Evolutionary conservation across 2,888 invertebrate genomes (phyloP).

Genomic region (Melinaea menophilus): DNA sequence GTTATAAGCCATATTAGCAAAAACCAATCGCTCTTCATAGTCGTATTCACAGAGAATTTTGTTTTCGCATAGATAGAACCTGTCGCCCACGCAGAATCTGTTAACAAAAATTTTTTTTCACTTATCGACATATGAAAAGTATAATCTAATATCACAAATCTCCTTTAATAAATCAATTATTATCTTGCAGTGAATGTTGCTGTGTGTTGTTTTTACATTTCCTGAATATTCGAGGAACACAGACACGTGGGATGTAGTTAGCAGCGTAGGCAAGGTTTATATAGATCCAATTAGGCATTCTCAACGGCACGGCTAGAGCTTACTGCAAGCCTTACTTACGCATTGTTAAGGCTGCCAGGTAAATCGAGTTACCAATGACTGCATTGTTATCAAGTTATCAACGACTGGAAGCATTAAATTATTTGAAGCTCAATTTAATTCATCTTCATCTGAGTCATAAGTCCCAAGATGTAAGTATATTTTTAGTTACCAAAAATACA

Average conservation of each 20-base stretch:
- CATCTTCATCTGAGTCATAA: too few relatives aligned
- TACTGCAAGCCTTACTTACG: conserved; percentile 28
- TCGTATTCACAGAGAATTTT: conserved; percentile 99
- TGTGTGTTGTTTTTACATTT: too few relatives aligned
- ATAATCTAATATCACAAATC: not conserved
- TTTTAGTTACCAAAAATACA: conserved; percentile 1
- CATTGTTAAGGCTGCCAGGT: conserved; percentile 43
- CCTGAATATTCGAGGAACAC: conserved; percentile 20
- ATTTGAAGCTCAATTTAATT: too few relatives aligned
- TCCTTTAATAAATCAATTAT: not conserved
- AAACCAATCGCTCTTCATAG: conserved; percentile 96
- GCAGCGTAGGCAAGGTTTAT: conserved; percentile 32
- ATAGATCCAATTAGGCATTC: conserved; percentile 51
- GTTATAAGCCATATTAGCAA: conserved; percentile 96
- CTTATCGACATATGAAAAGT: not conserved
- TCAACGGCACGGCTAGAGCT: conserved; percentile 33
- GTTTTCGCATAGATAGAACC: conserved; percentile 97
- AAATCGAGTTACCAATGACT: conserved; percentile 41
- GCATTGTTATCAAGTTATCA: too few relatives aligned
- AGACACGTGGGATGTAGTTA: conserved; percentile 38
- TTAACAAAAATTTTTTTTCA: conserved; percentile 15
- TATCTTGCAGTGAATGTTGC: too few relatives aligned
- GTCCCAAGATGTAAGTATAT: too few relatives aligned
- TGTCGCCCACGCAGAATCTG: conserved; percentile 98
- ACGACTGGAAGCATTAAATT: too few relatives aligned